phyloP scores from a whole-genome alignment of 2,888 invertebrate species.

The Zelleria hepariella region DNA sequence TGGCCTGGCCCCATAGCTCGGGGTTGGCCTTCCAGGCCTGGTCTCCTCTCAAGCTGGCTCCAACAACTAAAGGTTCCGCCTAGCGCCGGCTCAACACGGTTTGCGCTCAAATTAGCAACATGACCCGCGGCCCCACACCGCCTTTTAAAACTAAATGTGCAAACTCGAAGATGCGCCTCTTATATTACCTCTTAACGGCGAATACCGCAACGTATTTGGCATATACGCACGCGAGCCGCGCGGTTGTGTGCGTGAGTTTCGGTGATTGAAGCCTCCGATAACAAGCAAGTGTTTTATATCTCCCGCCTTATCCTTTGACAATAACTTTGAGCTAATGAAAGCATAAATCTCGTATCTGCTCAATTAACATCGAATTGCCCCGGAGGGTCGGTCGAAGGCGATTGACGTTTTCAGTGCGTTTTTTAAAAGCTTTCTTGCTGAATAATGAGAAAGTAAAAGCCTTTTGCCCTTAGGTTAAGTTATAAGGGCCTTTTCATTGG shows the following conservation, averaged over 20 bases:
- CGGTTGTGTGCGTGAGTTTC: slow-evolving; percentile 50
- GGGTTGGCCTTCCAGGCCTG: slow-evolving; percentile 44
- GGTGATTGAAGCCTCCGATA: slow-evolving; percentile 36
- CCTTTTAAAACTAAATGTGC: slow-evolving; percentile 68
- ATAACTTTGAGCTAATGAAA: slow-evolving; percentile 19
- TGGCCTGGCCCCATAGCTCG: slow-evolving; percentile 62
- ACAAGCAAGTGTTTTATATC: slow-evolving; percentile 24
- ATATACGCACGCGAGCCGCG: slow-evolving; percentile 30
- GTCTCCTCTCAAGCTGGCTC: slow-evolving; percentile 19
- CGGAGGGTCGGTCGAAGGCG: background rate
- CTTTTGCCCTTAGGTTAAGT: no score
- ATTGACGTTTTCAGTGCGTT: background rate
- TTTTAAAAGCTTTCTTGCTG: no score
- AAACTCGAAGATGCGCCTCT: slow-evolving; percentile 69
- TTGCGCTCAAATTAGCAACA: slow-evolving; percentile 49
- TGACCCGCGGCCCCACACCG: slow-evolving; percentile 60
- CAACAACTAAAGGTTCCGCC: background rate
- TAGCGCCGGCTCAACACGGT: slow-evolving; percentile 35
- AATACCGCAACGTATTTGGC: slow-evolving; percentile 69
- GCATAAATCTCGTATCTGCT: slow-evolving; percentile 26
- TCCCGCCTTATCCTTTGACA: slow-evolving; percentile 26
- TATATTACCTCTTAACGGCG: slow-evolving; percentile 68
- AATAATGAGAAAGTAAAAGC: background rate
- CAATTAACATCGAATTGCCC: slow-evolving; percentile 11
- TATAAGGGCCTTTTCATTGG: background rate